A percentile compares a stretch with the other conserved stretches of the same genome.
Conservation (phyloP, 2,888 invertebrate species). For the Cerastoderma edule region DNA sequence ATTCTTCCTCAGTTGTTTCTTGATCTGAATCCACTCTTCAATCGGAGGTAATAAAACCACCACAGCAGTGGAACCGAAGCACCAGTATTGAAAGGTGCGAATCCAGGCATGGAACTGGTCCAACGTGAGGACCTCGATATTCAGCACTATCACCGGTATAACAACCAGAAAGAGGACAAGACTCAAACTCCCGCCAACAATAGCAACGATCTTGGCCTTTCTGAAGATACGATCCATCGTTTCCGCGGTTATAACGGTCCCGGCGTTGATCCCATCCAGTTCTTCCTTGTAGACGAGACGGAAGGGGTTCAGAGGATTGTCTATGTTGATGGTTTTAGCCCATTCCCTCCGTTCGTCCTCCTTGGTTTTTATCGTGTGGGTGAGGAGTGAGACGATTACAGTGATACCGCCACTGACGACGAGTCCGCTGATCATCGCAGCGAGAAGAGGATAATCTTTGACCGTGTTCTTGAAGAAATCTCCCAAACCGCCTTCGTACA, state of each 20-base stretch:
- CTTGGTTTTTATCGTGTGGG: conserved; percentile 61
- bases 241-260: conserved; percentile 43
- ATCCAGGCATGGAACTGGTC: conserved; percentile 56
- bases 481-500: conserved; percentile 69
- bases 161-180: conserved; percentile 52
- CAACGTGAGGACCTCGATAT: conserved; percentile 48
- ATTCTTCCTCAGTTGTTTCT: conserved; percentile 5
- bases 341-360: conserved; percentile 64
- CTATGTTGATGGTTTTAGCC: conserved; percentile 73
- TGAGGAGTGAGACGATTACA: conserved; percentile 70
- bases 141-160: conserved; percentile 50
- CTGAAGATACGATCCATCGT: conserved; percentile 60
- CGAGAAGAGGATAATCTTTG: conserved; percentile 70
- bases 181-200: conserved; percentile 46
- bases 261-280: conserved; percentile 56
- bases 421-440: conserved; percentile 66
- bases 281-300: conserved; percentile 67
- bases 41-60: conserved; percentile 61
- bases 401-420: conserved; percentile 65
- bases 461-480: conserved; percentile 72
- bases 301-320: conserved; percentile 74
- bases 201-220: conserved; percentile 44
- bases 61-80: conserved; percentile 48
- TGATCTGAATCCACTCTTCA: conserved; percentile 61
- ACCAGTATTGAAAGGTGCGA: conserved; percentile 54